Evolutionary conservation across 2,113 vertebrate genomes (phyloP).

Genomic region (Corythoichthys haematopterus): DNA sequence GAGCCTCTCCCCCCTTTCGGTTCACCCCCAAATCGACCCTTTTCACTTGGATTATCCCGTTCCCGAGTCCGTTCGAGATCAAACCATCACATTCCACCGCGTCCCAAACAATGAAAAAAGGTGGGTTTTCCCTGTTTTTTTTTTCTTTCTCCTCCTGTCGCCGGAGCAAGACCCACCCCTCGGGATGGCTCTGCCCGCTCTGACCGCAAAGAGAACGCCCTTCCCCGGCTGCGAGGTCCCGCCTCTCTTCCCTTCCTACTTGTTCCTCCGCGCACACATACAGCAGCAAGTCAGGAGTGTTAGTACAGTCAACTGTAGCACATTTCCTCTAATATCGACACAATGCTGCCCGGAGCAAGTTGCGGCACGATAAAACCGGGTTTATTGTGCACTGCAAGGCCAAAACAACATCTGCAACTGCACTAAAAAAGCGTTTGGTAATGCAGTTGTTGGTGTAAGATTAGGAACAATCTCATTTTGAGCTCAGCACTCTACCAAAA

Average conservation of each 20-base stretch:
- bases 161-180: slow-evolving; percentile 71
- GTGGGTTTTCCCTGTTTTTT: slow-evolving; percentile 65
- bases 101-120: slow-evolving; percentile 77
- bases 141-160: slow-evolving; percentile 20
- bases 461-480: slow-evolving; percentile 9
- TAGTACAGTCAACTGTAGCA: slow-evolving; percentile 7
- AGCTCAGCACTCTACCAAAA: not conserved
- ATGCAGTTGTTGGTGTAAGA: not conserved
- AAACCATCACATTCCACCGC: slow-evolving; percentile 77
- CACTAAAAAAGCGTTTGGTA: not conserved
- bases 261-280: slow-evolving; percentile 14
- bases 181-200: slow-evolving; percentile 63
- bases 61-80: slow-evolving; percentile 57
- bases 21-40: slow-evolving; percentile 20
- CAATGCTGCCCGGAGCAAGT: not conserved
- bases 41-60: slow-evolving; percentile 57
- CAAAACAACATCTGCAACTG: not conserved
- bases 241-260: slow-evolving; percentile 50
- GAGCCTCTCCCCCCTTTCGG: slow-evolving; percentile 10
- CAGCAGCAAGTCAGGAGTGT: slow-evolving; percentile 26
- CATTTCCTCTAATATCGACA: not conserved
- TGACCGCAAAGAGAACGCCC: slow-evolving; percentile 74
- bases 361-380: not conserved
- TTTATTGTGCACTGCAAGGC: not conserved
- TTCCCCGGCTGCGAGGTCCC: slow-evolving; percentile 67